Percentiles rank a stretch among this genome's conserved stretches.
phyloP scores from a whole-genome alignment of 2,888 invertebrate genomes.

The Physocephala rufipes region DNA sequence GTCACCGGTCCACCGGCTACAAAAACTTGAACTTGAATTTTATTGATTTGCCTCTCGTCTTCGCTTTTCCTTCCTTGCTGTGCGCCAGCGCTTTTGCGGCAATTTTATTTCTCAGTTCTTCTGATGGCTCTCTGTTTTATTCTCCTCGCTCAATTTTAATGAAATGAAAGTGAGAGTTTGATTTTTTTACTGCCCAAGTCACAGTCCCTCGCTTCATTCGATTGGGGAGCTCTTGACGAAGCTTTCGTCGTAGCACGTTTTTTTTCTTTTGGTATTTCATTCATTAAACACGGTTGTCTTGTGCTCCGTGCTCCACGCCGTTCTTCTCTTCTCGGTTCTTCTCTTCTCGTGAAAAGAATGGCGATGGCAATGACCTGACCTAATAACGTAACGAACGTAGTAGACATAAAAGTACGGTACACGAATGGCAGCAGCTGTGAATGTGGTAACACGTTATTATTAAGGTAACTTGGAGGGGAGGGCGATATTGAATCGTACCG shows the following conservation, averaged over 20 bases:
- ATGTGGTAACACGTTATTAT: background rate
- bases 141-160: constrained; percentile 33
- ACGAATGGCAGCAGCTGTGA: constrained; percentile 16
- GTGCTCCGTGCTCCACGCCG: background rate
- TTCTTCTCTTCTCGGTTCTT: constrained; percentile 33
- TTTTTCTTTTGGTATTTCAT: constrained; percentile 42
- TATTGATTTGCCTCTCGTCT: constrained; percentile 4
- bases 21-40: constrained; percentile 39
- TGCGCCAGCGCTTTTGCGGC: constrained; percentile 23
- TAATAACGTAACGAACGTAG: constrained; percentile 42
- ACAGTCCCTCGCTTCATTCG: constrained; percentile 21
- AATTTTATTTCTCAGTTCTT: constrained; percentile 20
- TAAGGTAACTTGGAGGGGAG: background rate
- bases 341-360: background rate
- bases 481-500: background rate
- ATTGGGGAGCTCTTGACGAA: constrained; percentile 17
- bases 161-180: constrained; percentile 52
- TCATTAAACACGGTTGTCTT: constrained; percentile 39
- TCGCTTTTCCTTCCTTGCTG: no score
- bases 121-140: constrained; percentile 39
- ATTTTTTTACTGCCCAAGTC: constrained; percentile 22
- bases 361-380: constrained; percentile 46
- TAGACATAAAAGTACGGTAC: background rate
- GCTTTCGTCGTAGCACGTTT: constrained; percentile 2
- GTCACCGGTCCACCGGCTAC: constrained; percentile 41